These are phyloP conservation scores for Paralvinella palmiformis DNA, from an alignment of 1,140 invertebrate genomes.

Conservation along the genomic window DNA sequence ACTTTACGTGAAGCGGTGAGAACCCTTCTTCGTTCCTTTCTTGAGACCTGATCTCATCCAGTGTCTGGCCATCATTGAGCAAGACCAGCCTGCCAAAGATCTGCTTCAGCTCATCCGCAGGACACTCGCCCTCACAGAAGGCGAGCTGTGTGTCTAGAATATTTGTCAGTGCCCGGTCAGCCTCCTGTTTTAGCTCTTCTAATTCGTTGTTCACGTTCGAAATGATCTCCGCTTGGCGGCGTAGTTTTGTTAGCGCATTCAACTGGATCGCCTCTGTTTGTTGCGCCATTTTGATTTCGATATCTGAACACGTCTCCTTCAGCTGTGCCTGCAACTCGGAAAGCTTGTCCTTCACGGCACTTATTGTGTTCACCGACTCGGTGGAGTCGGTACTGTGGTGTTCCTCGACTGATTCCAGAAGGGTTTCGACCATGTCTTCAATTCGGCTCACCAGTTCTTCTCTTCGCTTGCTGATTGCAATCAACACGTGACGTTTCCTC, in stretches of 20 bases:
- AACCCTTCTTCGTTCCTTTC: too few species aligned
- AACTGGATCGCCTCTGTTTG: neutral
- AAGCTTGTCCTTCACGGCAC: too few species aligned
- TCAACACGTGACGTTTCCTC: neutral
- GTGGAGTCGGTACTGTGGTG: neutral
- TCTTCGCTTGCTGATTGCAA: neutral
- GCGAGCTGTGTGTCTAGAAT: neutral
- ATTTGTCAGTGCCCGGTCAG: neutral
- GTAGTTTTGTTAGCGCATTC: neutral
- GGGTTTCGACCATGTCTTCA: neutral
- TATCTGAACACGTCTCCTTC: neutral
- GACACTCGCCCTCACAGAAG: conserved; percentile 11
- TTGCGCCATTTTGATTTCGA: neutral
- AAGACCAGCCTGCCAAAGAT: too few species aligned
- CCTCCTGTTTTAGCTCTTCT: neutral
- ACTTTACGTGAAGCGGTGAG: too few species aligned
- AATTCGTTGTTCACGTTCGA: neutral
- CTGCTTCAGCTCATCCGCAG: too few species aligned
- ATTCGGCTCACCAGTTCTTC: neutral
- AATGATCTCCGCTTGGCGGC: neutral
- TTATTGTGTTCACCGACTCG: too few species aligned
- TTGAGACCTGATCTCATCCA: too few species aligned
- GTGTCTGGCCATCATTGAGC: too few species aligned
- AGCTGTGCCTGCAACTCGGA: neutral
- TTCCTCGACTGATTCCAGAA: neutral